Percentiles rank a stretch among this genome's conserved stretches.
Evolutionary conservation across 2,113 vertebrate species (phyloP).

Genomic region (Percopsis transmontana): DNA sequence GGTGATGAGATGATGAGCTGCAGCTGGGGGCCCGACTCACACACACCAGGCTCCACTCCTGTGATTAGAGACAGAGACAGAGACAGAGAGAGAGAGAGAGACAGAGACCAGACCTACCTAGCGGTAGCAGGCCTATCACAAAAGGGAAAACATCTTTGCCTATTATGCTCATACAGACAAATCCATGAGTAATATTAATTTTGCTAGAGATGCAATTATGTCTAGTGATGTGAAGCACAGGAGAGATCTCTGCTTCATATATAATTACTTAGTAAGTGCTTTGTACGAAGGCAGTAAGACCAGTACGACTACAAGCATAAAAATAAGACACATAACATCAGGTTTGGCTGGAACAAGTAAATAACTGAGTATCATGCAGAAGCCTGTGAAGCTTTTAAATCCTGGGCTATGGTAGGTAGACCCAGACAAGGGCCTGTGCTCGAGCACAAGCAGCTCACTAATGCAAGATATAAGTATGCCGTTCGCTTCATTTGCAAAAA

Average conservation of each 20-base stretch:
- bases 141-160: neutral
- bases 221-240: conserved; percentile 10
- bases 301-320: no score
- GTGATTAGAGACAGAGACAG: no score
- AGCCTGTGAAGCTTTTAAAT: neutral
- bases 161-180: conserved; percentile 3
- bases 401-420: neutral
- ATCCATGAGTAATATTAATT: conserved; percentile 1
- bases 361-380: neutral
- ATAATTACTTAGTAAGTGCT: conserved; percentile 1
- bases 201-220: neutral
- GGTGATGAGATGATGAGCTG: no score
- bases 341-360: neutral
- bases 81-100: no score
- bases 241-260: conserved; percentile 1
- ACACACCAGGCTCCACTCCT: conserved; percentile 1
- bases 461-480: no score
- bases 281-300: no score
- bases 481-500: no score
- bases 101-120: no score
- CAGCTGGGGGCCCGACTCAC: no score
- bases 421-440: neutral
- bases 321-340: neutral
- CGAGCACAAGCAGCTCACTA: no score
- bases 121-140: no score